Conservation (phyloP, 2,113 vertebrate species). For the Callospermophilus lateralis region DNA sequence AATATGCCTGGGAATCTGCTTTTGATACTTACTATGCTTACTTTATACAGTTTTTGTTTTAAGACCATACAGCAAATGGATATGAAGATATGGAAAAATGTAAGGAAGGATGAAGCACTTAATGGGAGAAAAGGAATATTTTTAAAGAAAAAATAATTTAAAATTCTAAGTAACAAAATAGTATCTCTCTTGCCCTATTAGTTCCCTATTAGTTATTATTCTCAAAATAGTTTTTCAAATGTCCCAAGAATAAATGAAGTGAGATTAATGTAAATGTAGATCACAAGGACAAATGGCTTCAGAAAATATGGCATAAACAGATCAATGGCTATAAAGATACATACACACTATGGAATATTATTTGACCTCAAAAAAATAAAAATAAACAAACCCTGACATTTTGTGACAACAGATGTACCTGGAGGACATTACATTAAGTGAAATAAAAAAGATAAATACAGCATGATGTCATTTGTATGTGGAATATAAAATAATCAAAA, state of each 20-base stretch:
- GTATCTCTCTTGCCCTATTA: not conserved
- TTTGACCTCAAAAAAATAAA: not conserved
- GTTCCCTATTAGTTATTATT: not conserved
- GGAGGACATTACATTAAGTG: not conserved
- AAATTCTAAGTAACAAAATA: too few relatives aligned
- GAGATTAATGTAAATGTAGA: not conserved
- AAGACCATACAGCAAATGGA: not conserved
- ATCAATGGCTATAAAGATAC: not conserved
- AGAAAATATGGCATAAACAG: not conserved
- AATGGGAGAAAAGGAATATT: too few relatives aligned
- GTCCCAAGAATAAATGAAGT: not conserved
- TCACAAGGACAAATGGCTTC: not conserved
- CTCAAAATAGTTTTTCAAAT: not conserved
- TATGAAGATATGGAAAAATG: not conserved
- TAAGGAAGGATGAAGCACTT: not conserved
- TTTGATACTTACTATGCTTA: not conserved
- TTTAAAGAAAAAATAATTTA: too few relatives aligned
- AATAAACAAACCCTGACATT: not conserved
- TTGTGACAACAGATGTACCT: not conserved
- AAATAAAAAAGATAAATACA: not conserved
- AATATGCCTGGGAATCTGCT: rapidly evolving
- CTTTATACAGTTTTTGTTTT: not conserved
- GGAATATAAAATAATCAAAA: not conserved
- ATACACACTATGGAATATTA: not conserved
- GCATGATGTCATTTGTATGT: not conserved